phyloP scores from a whole-genome alignment of 2,113 vertebrate species.

The Mixornis gularis region DNA sequence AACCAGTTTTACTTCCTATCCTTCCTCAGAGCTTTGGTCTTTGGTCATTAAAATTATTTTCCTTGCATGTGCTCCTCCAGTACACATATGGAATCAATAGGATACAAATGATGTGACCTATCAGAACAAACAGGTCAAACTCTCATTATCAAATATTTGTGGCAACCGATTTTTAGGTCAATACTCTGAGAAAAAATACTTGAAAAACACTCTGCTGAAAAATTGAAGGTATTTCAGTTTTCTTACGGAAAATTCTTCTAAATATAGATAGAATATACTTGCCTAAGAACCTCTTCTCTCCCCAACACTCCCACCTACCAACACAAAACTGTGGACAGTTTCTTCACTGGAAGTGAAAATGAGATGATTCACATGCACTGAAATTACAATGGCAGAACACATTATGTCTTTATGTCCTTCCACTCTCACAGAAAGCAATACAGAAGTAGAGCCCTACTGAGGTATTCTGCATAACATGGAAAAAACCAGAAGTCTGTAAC shows the following conservation, averaged over 20 bases:
- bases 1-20: background rate
- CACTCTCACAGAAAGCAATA: background rate
- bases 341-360: background rate
- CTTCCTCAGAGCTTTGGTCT: background rate
- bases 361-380: background rate
- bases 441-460: background rate
- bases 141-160: background rate
- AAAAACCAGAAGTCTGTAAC: background rate
- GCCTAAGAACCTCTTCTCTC: background rate
- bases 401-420: background rate
- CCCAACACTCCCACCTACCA: background rate
- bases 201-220: background rate
- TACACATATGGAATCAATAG: background rate
- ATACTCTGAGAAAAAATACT: background rate
- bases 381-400: background rate
- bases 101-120: background rate
- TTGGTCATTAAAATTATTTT: background rate
- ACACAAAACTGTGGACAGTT: background rate
- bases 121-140: slow-evolving; percentile 3
- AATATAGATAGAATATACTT: background rate
- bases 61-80: background rate
- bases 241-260: background rate
- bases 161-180: background rate
- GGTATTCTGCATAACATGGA: background rate
- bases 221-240: background rate